Evolutionary conservation across 2,113 vertebrate genomes (phyloP), one percentile per base, ranked within the genome.

Genomic region (Saccopteryx leptura): DNA sequence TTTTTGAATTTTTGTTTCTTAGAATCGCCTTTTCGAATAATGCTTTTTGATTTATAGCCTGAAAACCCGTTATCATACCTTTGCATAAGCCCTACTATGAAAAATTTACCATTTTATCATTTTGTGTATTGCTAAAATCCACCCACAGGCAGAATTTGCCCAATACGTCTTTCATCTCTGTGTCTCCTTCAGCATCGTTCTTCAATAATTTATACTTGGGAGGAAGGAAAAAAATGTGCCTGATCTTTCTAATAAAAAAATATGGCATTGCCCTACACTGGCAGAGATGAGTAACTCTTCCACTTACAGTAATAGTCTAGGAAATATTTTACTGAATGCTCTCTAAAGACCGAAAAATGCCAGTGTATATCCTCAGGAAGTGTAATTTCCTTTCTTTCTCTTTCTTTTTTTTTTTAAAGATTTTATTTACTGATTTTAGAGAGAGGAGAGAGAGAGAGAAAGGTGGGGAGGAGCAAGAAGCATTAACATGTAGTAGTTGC

Each of bases 261-360:
- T 54, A 48, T 39, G 9, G 5, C 31, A 78, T 83, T 95, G 86
- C 82, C 94, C 18, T 58, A 17, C 6, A 61, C 24, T 60, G 95
- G n/a, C 26, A 75, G 60, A 80, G 11, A 94, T 81, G 76, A 91
- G 26, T 31, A 89, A 54, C 26, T 80, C 75, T 93, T 75, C 15
- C 19, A 18, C 79, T 86, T 78, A 83, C 13, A 80, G 33, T 24
- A 72, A 17, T 86, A 78, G 85, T 82, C 82, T 74, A 82, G n/a
- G 46, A 96, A 71, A 83, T 68, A 28, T n/a, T 91, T 95, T 33
- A 89, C 9, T 28, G 26, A 88, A 39, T 83, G 10, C 1, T 95
- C 63, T 93, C 69, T 50, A 54, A 74, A 92, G 31, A 50, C 4
- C 69, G 48, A 26, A 82, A 74, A 90, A 88, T 91, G 48, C 52